A percentile compares a stretch with the other conserved stretches of the same genome.
These are phyloP conservation scores for Lophotis ruficrista DNA, from an alignment of 2,113 vertebrate species.

Conservation along the genomic window DNA sequence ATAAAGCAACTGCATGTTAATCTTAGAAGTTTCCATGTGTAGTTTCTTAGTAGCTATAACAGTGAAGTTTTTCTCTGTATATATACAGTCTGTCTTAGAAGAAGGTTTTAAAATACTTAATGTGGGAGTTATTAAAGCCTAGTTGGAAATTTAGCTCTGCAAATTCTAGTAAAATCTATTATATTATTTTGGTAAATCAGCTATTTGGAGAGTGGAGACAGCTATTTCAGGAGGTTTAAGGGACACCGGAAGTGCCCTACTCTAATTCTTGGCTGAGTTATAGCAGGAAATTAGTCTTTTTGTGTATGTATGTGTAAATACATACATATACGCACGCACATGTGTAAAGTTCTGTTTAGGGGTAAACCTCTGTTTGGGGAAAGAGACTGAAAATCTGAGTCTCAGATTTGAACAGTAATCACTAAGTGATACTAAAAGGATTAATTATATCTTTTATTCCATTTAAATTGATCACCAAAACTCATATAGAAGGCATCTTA, in stretches of 20 bases:
- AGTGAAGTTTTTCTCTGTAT: neutral
- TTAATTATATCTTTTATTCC: neutral
- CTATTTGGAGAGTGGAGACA: neutral
- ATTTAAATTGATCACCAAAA: neutral
- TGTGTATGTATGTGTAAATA: neutral
- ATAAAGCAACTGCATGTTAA: neutral
- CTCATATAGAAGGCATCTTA: neutral
- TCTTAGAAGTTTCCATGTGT: neutral
- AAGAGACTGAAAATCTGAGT: neutral
- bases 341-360: neutral
- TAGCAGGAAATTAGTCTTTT: neutral
- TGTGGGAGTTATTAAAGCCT: neutral
- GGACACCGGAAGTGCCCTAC: neutral
- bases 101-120: neutral
- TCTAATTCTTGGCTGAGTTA: neutral
- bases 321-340: rapidly evolving
- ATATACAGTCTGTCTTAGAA: neutral
- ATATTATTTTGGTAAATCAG: neutral
- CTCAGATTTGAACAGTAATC: neutral
- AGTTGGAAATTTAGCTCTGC: neutral
- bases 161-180: neutral
- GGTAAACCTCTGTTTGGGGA: neutral
- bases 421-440: neutral
- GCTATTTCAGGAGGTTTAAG: neutral
- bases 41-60: neutral